These are phyloP conservation scores for Apostichopus japonicus DNA, from an alignment of 35 echinoderm and acorn worm species.

Conservation along the genomic window DNA sequence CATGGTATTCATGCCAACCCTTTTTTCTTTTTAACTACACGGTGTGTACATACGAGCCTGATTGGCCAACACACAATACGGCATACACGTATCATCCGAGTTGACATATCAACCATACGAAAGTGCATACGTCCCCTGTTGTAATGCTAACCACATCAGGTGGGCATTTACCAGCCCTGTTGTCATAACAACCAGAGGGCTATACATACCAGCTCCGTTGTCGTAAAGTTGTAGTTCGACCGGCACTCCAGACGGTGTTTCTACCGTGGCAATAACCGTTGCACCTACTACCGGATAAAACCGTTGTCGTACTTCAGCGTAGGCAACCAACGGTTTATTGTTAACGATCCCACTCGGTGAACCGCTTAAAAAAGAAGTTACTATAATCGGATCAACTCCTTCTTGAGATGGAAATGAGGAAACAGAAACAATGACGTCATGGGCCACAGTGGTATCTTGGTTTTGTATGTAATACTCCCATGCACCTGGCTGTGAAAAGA, in stretches of 20 bases:
- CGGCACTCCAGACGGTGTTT: not conserved
- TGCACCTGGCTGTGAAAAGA: not conserved
- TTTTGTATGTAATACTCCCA: constrained; percentile 1
- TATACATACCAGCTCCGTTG: constrained; percentile 42
- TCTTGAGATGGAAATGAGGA: too few relatives aligned
- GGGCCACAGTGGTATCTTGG: not conserved
- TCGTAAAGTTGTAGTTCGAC: constrained; percentile 9
- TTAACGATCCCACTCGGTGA: not conserved
- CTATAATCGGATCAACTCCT: constrained; percentile 14
- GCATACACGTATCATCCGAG: too few relatives aligned
- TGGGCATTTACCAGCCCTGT: too few relatives aligned
- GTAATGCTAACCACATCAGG: too few relatives aligned
- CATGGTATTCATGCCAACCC: too few relatives aligned
- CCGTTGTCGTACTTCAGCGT: constrained; percentile 26
- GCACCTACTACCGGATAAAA: constrained; percentile 9
- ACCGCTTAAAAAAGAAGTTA: not conserved
- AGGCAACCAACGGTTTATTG: not conserved
- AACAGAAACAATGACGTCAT: too few relatives aligned
- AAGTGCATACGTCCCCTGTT: too few relatives aligned
- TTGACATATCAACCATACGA: too few relatives aligned
- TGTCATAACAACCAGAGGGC: too few relatives aligned
- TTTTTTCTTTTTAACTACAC: too few relatives aligned
- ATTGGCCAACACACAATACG: too few relatives aligned
- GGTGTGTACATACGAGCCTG: too few relatives aligned
- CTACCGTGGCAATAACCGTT: constrained; percentile 36